phyloP scores from a whole-genome alignment of 2,888 invertebrate species.

The Aphrophora alni region DNA sequence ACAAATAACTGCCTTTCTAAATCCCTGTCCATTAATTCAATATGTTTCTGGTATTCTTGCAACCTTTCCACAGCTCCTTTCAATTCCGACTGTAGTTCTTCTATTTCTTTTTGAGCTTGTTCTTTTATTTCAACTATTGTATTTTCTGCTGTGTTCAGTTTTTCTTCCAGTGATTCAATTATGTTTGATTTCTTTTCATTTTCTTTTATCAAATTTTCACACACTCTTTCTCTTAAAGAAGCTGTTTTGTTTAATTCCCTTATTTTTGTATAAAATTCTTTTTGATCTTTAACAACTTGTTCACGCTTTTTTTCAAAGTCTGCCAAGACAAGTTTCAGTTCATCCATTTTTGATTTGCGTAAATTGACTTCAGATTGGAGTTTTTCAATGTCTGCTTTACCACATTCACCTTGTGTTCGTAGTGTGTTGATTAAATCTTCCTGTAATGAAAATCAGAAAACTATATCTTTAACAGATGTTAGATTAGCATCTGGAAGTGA shows the following conservation, averaged over 20 bases:
- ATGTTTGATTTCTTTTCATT: slow-evolving; percentile 10
- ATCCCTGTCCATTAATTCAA: slow-evolving; percentile 7
- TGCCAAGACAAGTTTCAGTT: slow-evolving; percentile 23
- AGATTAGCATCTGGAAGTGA: too few relatives aligned
- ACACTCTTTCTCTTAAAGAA: slow-evolving; percentile 19
- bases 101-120: slow-evolving; percentile 19
- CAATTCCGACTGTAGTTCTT: slow-evolving; percentile 27
- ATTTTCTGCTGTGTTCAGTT: neutral
- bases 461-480: neutral
- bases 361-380: slow-evolving; percentile 26
- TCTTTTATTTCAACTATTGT: slow-evolving; percentile 15
- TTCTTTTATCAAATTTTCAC: slow-evolving; percentile 31
- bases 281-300: slow-evolving; percentile 25
- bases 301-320: slow-evolving; percentile 36
- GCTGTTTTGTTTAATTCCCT: slow-evolving; percentile 11
- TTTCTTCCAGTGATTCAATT: slow-evolving; percentile 21
- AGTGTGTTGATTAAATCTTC: slow-evolving; percentile 9
- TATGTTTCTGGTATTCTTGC: slow-evolving; percentile 23
- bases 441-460: neutral
- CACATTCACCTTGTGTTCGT: slow-evolving; percentile 24
- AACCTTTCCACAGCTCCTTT: slow-evolving; percentile 20
- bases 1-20: neutral
- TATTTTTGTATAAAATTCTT: slow-evolving; percentile 33
- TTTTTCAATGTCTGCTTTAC: slow-evolving; percentile 24
- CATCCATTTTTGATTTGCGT: slow-evolving; percentile 10